Evolutionary conservation across 2,888 invertebrate genomes (phyloP), one percentile per base, ranked within the genome.

Genomic region (Drosophila paramelanica): DNA sequence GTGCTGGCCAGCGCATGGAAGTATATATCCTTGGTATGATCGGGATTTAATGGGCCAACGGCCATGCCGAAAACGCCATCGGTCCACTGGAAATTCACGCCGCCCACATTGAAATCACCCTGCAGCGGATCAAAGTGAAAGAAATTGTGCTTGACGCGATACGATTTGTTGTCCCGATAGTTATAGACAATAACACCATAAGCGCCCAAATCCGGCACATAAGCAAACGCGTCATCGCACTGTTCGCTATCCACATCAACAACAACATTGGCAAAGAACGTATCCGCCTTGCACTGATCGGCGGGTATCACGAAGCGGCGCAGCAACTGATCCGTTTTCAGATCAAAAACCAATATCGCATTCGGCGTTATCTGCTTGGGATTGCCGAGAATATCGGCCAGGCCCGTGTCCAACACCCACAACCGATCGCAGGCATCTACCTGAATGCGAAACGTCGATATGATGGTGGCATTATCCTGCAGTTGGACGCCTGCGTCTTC

Each of bases 81-180:
- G 0, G 96, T 96, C 97, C 96, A 97, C 90, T 97, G 97, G 94
- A 97, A 97, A 89, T 95, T 94, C 23, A 96, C 94, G 5, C 96
- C 96, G 45, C 95, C 95, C 13, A 97, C 94, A 80, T 95, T 95
- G 91, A 95, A 96, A 76, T 96, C 94, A 3, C 97, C 96, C 83
- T 94, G 93, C 23, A 96, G 92, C 0, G 97, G 97, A 89, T 97
- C 97, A 79, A 97, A 96, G 92, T 96, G 95, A 94, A 97, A 97
- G 93, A 94, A 97, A 89, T 96, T 96, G 89, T 97, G 97, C 67
- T 95, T 93, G 33, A 97, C 94, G 43, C 96, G 94, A 95, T 96
- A 97, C 0, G 96, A 96, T 65, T 95, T 95, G 87, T 97, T 94
- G 36, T 95, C 93, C 39, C 94, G 94, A 81, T 95, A 93, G 47